A percentile compares a stretch with the other conserved stretches of the same genome.
Evolutionary conservation across 2,888 invertebrate genomes (phyloP).

Genomic region (Glaucopsyche alexis): DNA sequence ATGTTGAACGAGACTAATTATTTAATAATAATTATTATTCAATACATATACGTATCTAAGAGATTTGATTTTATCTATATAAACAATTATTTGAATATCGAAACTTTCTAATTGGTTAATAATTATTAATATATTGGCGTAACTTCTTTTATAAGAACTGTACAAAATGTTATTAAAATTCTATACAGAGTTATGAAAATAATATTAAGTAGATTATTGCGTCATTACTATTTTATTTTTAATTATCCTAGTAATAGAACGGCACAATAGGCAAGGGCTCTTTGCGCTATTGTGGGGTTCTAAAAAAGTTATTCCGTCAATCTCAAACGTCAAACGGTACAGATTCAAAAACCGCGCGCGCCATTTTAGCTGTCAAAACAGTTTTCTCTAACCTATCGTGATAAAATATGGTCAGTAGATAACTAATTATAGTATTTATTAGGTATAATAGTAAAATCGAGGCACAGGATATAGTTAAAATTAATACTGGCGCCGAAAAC

Average conservation of each 20-base stretch:
- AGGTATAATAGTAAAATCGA: constrained; percentile 10
- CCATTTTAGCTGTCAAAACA: constrained; percentile 19
- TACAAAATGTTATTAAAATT: constrained; percentile 55
- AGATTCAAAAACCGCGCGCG: constrained; percentile 12
- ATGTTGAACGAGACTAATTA: constrained; percentile 72
- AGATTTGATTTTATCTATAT: constrained; percentile 55
- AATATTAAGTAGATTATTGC: constrained; percentile 48
- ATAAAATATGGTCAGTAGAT: constrained; percentile 14
- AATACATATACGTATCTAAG: constrained; percentile 57
- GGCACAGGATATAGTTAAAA: constrained; percentile 31
- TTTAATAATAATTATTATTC: constrained; percentile 37
- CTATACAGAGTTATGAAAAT: constrained; percentile 32
- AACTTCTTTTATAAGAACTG: constrained; percentile 39
- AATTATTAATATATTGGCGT: constrained; percentile 35
- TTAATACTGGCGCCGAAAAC: constrained; percentile 30
- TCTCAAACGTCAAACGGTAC: constrained; percentile 34
- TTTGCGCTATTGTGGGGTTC: constrained; percentile 57
- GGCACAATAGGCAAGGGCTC: constrained; percentile 69
- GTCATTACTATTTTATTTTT: constrained; percentile 38
- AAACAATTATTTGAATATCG: constrained; percentile 46
- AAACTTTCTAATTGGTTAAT: constrained; percentile 58
- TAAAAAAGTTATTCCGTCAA: constrained; percentile 63
- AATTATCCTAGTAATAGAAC: constrained; percentile 49
- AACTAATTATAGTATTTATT: constrained; percentile 5
- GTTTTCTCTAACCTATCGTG: background rate